These are phyloP conservation scores for Micropoecilia bifurca DNA, from an alignment of 2,797 vertebrate species.

Conservation along the genomic window DNA sequence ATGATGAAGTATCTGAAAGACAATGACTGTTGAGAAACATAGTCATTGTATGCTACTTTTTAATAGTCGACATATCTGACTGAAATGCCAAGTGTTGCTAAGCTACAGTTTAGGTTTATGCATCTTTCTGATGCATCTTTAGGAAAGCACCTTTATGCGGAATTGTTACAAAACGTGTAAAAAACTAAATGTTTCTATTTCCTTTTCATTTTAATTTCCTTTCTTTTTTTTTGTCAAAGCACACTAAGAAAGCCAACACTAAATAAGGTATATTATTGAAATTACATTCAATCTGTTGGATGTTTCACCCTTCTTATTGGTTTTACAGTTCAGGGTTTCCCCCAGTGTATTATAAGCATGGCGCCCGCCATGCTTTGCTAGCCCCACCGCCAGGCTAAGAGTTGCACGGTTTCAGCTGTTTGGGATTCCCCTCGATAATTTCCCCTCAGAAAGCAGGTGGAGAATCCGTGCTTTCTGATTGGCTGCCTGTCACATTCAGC, in stretches of 20 bases:
- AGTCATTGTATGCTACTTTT: not conserved
- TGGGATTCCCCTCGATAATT: no score
- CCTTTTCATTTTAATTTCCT: no score
- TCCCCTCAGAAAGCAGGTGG: no score
- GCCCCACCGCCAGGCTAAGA: no score
- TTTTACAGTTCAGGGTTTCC: not conserved
- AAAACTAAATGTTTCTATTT: not conserved
- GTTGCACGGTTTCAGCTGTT: no score
- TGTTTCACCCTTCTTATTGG: not conserved
- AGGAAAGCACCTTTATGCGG: not conserved
- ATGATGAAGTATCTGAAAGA: not conserved
- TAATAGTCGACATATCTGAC: not conserved
- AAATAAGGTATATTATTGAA: not conserved
- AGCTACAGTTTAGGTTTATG: not conserved
- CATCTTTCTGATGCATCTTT: not conserved
- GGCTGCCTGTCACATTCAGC: no score
- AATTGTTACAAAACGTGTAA: not conserved
- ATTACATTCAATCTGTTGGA: not conserved
- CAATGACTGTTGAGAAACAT: not conserved
- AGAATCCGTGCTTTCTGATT: no score
- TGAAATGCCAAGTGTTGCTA: not conserved
- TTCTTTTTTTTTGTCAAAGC: not conserved
- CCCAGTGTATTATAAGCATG: no score
- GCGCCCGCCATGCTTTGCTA: no score
- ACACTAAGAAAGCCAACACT: not conserved